Base-by-base conservation (phyloP, 2,888 invertebrate genomes). In the Coelinius sp. region DNA sequence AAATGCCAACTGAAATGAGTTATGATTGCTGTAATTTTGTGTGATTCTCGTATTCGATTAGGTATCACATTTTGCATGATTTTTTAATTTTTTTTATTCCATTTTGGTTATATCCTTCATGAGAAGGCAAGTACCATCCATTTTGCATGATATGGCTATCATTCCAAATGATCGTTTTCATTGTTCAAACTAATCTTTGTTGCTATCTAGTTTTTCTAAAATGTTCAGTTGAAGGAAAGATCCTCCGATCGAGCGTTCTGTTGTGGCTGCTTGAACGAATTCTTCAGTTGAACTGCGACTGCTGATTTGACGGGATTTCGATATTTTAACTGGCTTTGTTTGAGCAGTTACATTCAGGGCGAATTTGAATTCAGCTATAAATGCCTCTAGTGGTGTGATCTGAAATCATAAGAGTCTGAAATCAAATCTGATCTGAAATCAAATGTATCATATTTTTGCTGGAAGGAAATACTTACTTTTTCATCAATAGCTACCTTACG, bases 401-500 rank as follows among this genome's bases (percentile, higher is more conserved):
- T 94, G 86, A 0, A 88, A 88, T 76, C 35, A 35, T n/a, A n/a
- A n/a, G n/a, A n/a, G n/a, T n/a, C n/a, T n/a, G n/a, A n/a, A n/a
- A n/a, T n/a, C n/a, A n/a, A n/a, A n/a, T n/a, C n/a, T n/a, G n/a
- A n/a, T n/a, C n/a, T n/a, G 86, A 0, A 88, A 88, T 76, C n/a
- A n/a, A n/a, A n/a, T n/a, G n/a, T n/a, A n/a, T n/a, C n/a, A n/a
- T n/a, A n/a, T 6, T 35, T 10, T 35, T 10, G 35, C 10, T 35
- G 1, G 10, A 7, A 8, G 7, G 6, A 35, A 6, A 35, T 35
- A 35, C 35, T 35, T 84, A 95, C 95, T 90, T 93, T 93, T 86
- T 95, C 94, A 72, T 92, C 92, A 1, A 93, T 92, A 24, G 94
- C 92, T 62, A 95, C 92, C 82, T 94, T 91, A 77, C 93, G 91